Base-by-base conservation (phyloP, 2,113 vertebrate genomes). In the Hemibagrus wyckioides region DNA sequence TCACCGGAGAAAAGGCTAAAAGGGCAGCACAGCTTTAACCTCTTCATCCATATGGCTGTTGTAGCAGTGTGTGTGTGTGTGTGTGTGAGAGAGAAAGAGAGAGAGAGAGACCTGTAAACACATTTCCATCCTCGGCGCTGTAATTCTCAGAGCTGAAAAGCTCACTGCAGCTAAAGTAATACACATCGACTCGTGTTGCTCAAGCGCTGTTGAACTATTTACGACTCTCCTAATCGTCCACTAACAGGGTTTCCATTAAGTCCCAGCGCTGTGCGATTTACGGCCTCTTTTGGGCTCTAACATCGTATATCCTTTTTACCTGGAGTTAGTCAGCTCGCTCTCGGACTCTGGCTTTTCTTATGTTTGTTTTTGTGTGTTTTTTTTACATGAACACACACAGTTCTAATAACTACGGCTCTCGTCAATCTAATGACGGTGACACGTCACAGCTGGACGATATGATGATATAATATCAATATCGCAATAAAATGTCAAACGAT, bases 221-320 rank as follows among this genome's bases (percentile, higher is more conserved):
- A 89, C 54, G 85, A 87, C 85, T 76, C 76, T 63, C 36, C 80
- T 89, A 89, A 85, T 89, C 69, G 67, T 82, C 71, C 65, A 85
- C 82, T 76, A 82, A 76, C 82, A 76, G 33, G 71, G 8, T 77
- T 84, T 87, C 85, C 77, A 82, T 87, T 87, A 59, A 56, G 82
- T 85, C 82, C 56, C 77, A 44, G 86, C 17, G 65, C 82, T 56
- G 28, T 57, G 41, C 21, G 44, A 73, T 79, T 79, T 61, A 83
- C 61, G 41, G 73, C 76, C 67, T 81, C 80, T 59, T 81, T 39
- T 77, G 80, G 69, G 57, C 41, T 82, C 36, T 44, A 56, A 33
- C 65, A 28, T 3, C 67, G 28, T 73, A 33, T 21, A 56, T 61
- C 61, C 33, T 52, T 19, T 71, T 65, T 56, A 50, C 30, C 65